Base-by-base conservation (phyloP, 2,797 vertebrate species). In the Sciurus carolinensis region DNA sequence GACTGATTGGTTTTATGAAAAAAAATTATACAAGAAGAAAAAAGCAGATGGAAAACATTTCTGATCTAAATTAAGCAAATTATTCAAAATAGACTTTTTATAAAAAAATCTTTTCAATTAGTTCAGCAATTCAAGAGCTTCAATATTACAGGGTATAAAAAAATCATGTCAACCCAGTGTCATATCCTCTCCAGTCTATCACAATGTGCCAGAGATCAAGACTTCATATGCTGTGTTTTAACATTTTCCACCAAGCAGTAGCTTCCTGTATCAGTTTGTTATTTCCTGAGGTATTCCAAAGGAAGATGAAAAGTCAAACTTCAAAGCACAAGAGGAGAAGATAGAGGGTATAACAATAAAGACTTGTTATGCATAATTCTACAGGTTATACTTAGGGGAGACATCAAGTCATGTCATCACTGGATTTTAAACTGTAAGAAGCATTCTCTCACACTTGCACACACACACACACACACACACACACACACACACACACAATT, bases 1-100 rank as follows among this genome's bases (percentile, higher is more conserved):
- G 54, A 30, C 80, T 90, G 94, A 96, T 96, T 91, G 76, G 59
- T 52, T 94, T 91, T 67, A 82, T 92, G 85, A 77, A 97, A 96
- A 89, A 62, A 76, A 75, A 67, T 67, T 59, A 59, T 9, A 24
- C 24, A 26, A 71, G 50, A 62, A 85, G 18, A 73, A n/a, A 75
- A 69, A 59, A 36, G 1, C 30, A 79, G 42, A 54, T 3, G 20
- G 22, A 67, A 86, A 85, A 67, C 42, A 81, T 7, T 66, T 89
- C 66, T 94, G 82, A 69, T 84, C 52, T 71, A 87, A 96, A 94
- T 91, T 67, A 82, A 91, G 81, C 39, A 80, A 89, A 93, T 93
- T 81, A 80, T 80, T 95, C 67, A 94, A 94, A 88, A 57, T 71
- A 90, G 15, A 44, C 36, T 83, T 90, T 79, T 57, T 86, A 5